These are phyloP conservation scores for Carassius carassius DNA, from an alignment of 2,113 vertebrate species.

Conservation along the genomic window DNA sequence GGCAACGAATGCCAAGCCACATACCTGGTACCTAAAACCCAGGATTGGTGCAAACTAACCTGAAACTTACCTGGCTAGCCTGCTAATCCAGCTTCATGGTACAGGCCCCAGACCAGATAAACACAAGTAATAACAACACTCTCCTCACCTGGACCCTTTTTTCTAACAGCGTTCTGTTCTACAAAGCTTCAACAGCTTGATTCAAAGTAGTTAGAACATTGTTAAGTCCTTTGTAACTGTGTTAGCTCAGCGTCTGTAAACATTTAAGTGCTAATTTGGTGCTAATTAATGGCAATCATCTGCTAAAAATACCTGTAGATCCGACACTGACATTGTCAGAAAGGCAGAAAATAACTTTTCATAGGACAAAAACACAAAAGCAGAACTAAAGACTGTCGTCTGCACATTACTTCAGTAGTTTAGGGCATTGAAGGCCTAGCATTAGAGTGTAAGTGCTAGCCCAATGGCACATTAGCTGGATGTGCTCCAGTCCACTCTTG, in stretches of 20 bases:
- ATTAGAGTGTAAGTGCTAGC: slow-evolving; percentile 1
- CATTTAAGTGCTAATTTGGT: slow-evolving; percentile 15
- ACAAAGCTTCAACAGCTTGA: slow-evolving; percentile 1
- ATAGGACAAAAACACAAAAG: not conserved
- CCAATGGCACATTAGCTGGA: slow-evolving; percentile 35
- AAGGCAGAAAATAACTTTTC: not conserved
- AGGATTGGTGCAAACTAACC: too few species aligned
- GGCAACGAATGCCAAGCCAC: too few species aligned
- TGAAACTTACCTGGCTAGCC: too few species aligned
- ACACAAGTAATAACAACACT: not conserved
- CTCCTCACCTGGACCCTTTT: not conserved
- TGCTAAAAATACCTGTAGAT: slow-evolving; percentile 20
- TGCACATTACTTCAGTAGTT: not conserved
- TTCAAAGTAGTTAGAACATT: not conserved
- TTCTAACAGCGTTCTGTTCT: not conserved
- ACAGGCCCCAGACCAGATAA: not conserved
- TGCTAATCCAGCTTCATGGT: too few species aligned
- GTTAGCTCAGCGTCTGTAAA: slow-evolving; percentile 7
- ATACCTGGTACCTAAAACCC: too few species aligned
- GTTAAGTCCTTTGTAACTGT: slow-evolving; percentile 3
- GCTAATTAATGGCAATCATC: slow-evolving; percentile 6
- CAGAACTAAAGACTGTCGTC: not conserved
- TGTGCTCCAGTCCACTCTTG: slow-evolving; percentile 35
- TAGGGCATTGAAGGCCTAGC: slow-evolving; percentile 3
- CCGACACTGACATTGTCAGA: not conserved